Percentiles rank a stretch among this genome's conserved stretches.
These are phyloP conservation scores for Mimachlamys varia DNA, from an alignment of 2,888 invertebrate genomes.

Conservation along the genomic window DNA sequence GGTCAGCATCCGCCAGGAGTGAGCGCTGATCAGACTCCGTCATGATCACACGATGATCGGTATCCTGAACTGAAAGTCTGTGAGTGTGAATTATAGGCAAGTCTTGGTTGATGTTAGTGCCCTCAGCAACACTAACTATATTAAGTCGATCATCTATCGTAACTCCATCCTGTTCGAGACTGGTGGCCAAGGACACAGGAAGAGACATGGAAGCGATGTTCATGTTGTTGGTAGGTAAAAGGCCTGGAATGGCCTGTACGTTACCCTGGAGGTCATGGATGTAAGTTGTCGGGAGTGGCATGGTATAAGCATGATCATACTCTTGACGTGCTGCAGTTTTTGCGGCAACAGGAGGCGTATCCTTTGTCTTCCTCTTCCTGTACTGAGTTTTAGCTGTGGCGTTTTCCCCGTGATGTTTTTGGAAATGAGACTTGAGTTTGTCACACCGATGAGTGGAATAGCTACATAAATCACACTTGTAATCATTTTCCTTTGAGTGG, in stretches of 20 bases:
- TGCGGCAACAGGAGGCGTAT: background rate
- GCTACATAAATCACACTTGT: constrained; percentile 86
- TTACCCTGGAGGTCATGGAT: constrained; percentile 44
- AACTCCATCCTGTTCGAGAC: background rate
- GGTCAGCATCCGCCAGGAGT: constrained; percentile 47
- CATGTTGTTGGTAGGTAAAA: constrained; percentile 39
- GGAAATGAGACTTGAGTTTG: constrained; percentile 85
- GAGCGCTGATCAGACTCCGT: constrained; percentile 3
- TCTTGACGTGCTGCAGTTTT: constrained; percentile 27
- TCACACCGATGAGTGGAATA: constrained; percentile 87
- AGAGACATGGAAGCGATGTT: constrained; percentile 49
- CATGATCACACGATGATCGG: constrained; percentile 56
- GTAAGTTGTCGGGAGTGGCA: background rate
- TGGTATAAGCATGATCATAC: constrained; percentile 28
- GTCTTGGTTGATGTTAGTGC: background rate
- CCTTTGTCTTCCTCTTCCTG: constrained; percentile 52
- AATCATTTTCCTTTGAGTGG: constrained; percentile 86
- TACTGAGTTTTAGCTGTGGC: constrained; percentile 54
- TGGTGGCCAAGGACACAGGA: background rate
- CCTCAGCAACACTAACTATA: background rate
- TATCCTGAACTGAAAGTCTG: background rate
- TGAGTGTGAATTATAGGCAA: background rate
- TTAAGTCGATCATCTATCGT: background rate
- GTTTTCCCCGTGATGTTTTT: constrained; percentile 81
- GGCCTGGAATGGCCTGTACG: constrained; percentile 28